Evolutionary conservation across 2,888 invertebrate species (phyloP), one percentile per base, ranked within the genome.

Genomic region (Stictocephala bisonia): DNA sequence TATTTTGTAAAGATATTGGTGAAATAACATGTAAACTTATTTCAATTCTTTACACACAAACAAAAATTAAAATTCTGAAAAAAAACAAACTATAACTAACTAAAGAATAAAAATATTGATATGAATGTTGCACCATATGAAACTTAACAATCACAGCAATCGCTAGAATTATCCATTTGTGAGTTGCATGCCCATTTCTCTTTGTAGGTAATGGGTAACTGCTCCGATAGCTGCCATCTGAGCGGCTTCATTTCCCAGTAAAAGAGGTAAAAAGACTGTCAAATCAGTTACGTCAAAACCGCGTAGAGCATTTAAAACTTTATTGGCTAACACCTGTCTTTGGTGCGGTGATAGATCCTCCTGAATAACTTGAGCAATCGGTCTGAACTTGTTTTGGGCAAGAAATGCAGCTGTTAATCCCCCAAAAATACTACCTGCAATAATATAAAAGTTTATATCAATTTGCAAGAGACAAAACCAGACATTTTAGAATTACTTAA

Each of bases 201-300:
- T 60, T 35, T 60, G 6, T 13, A 60, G 22, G 18, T 22, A 60
- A 7, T 29, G 35, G 18, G 40, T 22, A 27, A 35, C 35, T 22
- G 60, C 60, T 40, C 29, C 40, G 18, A 60, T 22, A 3, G 13
- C 60, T 6, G 60, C 60, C 60, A 60, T 60, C 22, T 60, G 69
- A 50, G 51, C 31, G 51, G 18, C 15, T 48, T 35, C 18, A 22
- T 69, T 69, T 20, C 51, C 50, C 51, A 69, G 50, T 1, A 69
- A 3, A 1, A 69, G 35, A 6, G 69, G 51, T 9, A 51, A 22
- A 11, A 69, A 51, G 20, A 69, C 35, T 20, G 69, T 51, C n/a
- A 69, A 20, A 31, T 69, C 69, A 6, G 69, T 50, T 13, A 69
- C 6, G 24, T 69, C 69, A 31, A 69, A 48, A 29, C 51, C 69